phyloP scores from a whole-genome alignment of 92 coral and sea anemone species.

The Zoanthus sociatus region DNA sequence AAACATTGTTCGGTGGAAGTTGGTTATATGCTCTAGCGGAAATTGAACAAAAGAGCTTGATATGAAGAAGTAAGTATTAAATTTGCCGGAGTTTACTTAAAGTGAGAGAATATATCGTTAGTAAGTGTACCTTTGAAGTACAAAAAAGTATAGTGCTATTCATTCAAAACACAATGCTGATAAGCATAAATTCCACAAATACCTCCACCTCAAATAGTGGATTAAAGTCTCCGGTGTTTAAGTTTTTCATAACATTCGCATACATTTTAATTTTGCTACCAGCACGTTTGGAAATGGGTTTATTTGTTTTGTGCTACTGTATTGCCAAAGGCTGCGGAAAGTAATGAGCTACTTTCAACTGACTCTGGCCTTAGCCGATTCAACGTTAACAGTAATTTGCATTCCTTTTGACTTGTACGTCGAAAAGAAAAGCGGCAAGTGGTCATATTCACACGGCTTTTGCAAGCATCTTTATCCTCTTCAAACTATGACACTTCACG shows the following conservation, averaged over 20 bases:
- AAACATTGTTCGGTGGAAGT: no score
- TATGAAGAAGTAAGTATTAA: background rate
- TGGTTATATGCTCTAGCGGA: no score
- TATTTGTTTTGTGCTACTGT: constrained; percentile 76
- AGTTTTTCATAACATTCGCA: constrained; percentile 57
- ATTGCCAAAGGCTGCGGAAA: constrained; percentile 67
- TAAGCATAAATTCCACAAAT: background rate
- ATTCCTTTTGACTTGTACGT: constrained; percentile 82
- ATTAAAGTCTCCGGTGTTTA: constrained; percentile 34
- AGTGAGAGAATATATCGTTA: background rate
- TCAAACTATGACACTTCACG: constrained; percentile 79
- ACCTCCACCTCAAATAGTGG: background rate
- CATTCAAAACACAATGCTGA: background rate
- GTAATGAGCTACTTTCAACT: constrained; percentile 83
- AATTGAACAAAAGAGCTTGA: background rate
- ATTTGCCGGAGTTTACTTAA: background rate
- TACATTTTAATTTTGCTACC: constrained; percentile 60
- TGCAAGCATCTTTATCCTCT: constrained; percentile 76
- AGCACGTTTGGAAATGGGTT: constrained; percentile 79
- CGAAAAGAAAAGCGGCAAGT: constrained; percentile 59
- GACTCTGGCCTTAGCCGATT: constrained; percentile 74
- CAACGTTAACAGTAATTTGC: constrained; percentile 44
- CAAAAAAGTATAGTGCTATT: background rate
- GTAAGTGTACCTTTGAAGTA: background rate
- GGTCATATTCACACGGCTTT: constrained; percentile 70